Conservation (phyloP, 2,113 vertebrate genomes). For the Entomyzon cyanotis region DNA sequence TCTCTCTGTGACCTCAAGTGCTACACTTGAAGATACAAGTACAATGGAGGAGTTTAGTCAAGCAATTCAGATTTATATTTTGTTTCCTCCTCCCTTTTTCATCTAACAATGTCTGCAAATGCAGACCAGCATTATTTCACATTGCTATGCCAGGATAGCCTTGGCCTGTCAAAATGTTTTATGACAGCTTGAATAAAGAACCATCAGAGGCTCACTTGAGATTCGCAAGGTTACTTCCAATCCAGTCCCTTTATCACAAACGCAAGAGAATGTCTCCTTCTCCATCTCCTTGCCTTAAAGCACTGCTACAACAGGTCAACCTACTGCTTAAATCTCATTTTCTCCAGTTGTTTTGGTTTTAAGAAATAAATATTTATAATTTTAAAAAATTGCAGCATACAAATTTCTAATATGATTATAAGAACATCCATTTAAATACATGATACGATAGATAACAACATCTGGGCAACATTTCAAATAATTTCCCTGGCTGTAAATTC, state of each 20-base stretch:
- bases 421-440: constrained; percentile 7
- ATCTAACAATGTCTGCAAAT: constrained; percentile 71
- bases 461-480: not conserved
- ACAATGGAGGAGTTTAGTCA: constrained; percentile 67
- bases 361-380: constrained; percentile 64
- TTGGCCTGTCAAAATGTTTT: constrained; percentile 80
- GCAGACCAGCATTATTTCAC: constrained; percentile 67
- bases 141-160: constrained; percentile 73
- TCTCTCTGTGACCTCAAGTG: constrained; percentile 47
- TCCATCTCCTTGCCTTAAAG: constrained; percentile 66
- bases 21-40: constrained; percentile 60
- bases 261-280: constrained; percentile 63
- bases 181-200: constrained; percentile 80
- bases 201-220: constrained; percentile 69
- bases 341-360: constrained; percentile 45
- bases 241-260: constrained; percentile 65
- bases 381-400: constrained; percentile 21
- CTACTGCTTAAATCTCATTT: constrained; percentile 68
- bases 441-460: not conserved
- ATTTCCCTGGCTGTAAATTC: not conserved
- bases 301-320: constrained; percentile 58
- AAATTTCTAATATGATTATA: constrained; percentile 4
- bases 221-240: constrained; percentile 73
- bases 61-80: constrained; percentile 76
- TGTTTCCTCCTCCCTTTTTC: constrained; percentile 71